A percentile compares a stretch with the other conserved stretches of the same genome.
Evolutionary conservation across 2,888 invertebrate genomes (phyloP).

Genomic region (Campoplex capitator): DNA sequence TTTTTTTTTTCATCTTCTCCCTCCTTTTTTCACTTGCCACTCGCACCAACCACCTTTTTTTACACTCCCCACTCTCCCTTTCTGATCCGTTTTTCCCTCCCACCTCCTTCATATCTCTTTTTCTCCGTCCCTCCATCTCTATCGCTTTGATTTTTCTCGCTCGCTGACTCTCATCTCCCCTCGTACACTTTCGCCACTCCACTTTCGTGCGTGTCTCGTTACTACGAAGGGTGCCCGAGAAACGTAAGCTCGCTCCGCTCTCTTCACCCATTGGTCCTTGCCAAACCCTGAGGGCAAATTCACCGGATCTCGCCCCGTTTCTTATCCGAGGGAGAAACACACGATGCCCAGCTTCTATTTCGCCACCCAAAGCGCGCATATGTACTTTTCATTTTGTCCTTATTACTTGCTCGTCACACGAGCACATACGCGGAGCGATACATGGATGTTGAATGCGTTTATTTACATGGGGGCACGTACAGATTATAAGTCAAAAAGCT

Average conservation of each 20-base stretch:
- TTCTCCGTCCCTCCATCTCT: constrained; percentile 16
- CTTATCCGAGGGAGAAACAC: constrained; percentile 7
- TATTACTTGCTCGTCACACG: constrained; percentile 2
- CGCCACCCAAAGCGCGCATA: constrained; percentile 35
- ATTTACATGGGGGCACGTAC: neutral
- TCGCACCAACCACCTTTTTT: constrained; percentile 23
- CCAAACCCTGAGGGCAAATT: constrained; percentile 57
- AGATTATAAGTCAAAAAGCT: neutral
- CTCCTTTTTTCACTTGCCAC: constrained; percentile 4
- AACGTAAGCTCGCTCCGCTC: constrained; percentile 50
- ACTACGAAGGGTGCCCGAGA: constrained; percentile 63
- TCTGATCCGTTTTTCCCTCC: constrained; percentile 11
- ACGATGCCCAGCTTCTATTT: constrained; percentile 50
- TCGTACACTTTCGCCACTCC: constrained; percentile 44
- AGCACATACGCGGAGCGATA: neutral
- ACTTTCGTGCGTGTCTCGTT: constrained; percentile 60
- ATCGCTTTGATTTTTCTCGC: constrained; percentile 18
- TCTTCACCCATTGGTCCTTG: constrained; percentile 55
- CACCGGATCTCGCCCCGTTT: constrained; percentile 34
- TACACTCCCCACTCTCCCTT: constrained; percentile 2
- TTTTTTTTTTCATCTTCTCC: neutral
- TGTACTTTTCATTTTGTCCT: constrained; percentile 35
- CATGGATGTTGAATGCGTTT: neutral
- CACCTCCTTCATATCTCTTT: constrained; percentile 16
- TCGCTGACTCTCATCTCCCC: constrained; percentile 11